phyloP scores from a whole-genome alignment of 2,888 invertebrate genomes.

The Bugula neritina region DNA sequence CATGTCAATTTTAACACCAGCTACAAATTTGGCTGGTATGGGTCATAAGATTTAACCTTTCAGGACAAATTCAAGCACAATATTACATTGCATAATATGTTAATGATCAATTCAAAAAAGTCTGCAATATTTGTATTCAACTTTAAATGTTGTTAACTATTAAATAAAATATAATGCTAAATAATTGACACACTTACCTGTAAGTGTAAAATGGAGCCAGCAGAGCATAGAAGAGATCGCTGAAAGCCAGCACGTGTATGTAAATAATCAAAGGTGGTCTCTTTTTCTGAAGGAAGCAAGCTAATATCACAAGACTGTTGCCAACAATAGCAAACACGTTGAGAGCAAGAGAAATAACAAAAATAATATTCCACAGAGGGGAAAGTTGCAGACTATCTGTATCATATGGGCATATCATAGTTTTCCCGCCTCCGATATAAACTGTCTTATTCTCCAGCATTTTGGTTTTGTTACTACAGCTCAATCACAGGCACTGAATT shows the following conservation, averaged over 20 bases:
- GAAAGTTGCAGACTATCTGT: background rate
- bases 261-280: background rate
- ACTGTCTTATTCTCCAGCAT: slow-evolving; percentile 13
- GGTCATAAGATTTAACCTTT: no score
- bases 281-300: background rate
- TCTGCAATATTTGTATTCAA: no score
- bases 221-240: background rate
- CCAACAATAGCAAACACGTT: background rate
- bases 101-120: no score
- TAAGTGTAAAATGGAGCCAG: slow-evolving; percentile 13
- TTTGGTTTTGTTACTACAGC: no score
- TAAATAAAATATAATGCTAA: no score
- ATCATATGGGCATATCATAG: background rate
- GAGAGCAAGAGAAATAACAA: background rate
- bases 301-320: background rate
- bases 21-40: no score
- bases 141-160: no score
- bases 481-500: no score
- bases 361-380: background rate
- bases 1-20: no score
- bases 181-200: no score
- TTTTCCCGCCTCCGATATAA: background rate
- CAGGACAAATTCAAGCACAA: no score
- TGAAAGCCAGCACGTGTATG: background rate
- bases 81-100: no score